Base-by-base conservation (phyloP, 2,797 vertebrate genomes). In the Cynodonichthys magdalenae region DNA sequence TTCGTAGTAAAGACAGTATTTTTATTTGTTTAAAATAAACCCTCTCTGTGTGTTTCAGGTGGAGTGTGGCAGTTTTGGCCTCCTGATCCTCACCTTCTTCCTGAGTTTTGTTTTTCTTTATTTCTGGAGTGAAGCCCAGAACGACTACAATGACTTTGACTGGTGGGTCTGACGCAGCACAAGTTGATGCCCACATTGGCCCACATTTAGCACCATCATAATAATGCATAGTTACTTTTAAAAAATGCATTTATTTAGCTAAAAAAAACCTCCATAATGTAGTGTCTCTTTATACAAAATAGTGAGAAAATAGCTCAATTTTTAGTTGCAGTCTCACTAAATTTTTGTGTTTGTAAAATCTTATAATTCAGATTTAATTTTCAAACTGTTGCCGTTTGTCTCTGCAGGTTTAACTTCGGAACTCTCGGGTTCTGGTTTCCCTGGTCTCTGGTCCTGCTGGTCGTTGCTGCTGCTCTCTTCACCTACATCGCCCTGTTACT, bases 61-160 rank as follows among this genome's bases (percentile, higher is more conserved):
- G 90, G 96, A 97, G 72, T 91, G 90, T 1, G 55, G 92, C 58
- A 96, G 95, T 73, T 95, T 94, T 58, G 69, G 91, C 53, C 74
- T 95, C 76, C 89, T 97, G 77, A 67, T 94, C 67, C 57, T 90
- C 70, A 91, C 96, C 18, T 95, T 96, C 85, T 89, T 92, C 78
- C 39, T 96, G 56, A 95, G 94, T 71, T 83, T 94, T 66, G 18
- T 95, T 61, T 95, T 96, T 63, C 88, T 98, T 24, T 96, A 95
- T 79, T 89, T 95, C 66, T 98, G 96, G 96, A 81, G 88, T 28
- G 93, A 96, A 89, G 94, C 94, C 0, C 93, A 95, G 90, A 98
- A 98, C 8, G 96, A 98, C 88, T 98, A 96, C 89, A 90, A 93
- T 5, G 89, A 93, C 84, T 96, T 98, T 81, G 95, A 98, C 84